A percentile compares a stretch with the other conserved stretches of the same genome.
Conservation (phyloP, 2,113 vertebrate genomes). For the Lota lota region DNA sequence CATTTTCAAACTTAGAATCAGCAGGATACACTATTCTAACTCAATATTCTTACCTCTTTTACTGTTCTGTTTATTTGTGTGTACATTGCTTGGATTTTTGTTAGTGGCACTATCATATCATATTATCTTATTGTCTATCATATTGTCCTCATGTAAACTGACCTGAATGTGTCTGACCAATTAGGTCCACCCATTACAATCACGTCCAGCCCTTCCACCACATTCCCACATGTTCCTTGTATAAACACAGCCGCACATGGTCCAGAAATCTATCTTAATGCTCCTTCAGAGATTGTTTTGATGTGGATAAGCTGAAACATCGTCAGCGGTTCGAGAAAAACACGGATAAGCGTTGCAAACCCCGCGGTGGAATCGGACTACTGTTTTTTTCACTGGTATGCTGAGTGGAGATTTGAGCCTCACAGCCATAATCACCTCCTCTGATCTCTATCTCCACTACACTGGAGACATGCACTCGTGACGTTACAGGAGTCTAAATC, state of each 20-base stretch:
- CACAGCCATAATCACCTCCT: constrained; percentile 36
- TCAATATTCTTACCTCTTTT: too few species aligned
- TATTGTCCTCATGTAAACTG: constrained; percentile 33
- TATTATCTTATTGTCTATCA: too few species aligned
- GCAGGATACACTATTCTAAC: too few species aligned
- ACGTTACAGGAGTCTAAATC: constrained; percentile 41
- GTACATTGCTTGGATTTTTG: too few species aligned
- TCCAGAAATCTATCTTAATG: constrained; percentile 27
- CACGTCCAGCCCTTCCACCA: constrained; percentile 14
- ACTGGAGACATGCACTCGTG: constrained; percentile 57
- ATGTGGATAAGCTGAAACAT: constrained; percentile 33
- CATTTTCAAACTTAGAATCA: too few species aligned
- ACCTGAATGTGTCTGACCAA: constrained; percentile 42
- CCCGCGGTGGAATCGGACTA: too few species aligned
- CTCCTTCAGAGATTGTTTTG: constrained; percentile 28
- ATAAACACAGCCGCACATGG: constrained; percentile 35
- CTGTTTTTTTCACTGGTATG: constrained; percentile 53
- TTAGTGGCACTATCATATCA: too few species aligned
- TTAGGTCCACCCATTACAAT: constrained; percentile 42
- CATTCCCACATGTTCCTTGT: constrained; percentile 17
- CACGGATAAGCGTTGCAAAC: constrained; percentile 32
- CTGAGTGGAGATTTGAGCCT: constrained; percentile 32
- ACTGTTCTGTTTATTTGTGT: too few species aligned
- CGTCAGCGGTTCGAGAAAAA: constrained; percentile 30
- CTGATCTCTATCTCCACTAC: constrained; percentile 66